Percentiles rank a stretch among this genome's conserved stretches.
These are phyloP conservation scores for Glyphotaelius pellucidus DNA, from an alignment of 2,888 invertebrate species.

Conservation along the genomic window DNA sequence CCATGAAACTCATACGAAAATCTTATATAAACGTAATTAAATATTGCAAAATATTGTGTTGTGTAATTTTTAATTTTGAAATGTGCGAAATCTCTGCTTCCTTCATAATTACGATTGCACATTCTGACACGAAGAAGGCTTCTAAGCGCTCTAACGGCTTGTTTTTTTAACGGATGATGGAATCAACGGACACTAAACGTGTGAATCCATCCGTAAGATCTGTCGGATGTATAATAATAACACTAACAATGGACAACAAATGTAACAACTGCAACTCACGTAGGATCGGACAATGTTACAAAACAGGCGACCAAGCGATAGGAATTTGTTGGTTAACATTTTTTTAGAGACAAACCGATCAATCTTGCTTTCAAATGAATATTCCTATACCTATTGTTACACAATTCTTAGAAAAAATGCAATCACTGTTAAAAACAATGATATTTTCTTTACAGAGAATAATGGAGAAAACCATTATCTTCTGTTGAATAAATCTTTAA, in stretches of 20 bases:
- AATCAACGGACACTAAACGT: background rate
- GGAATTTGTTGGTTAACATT: background rate
- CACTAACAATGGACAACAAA: background rate
- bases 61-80: background rate
- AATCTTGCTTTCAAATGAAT: background rate
- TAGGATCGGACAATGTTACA: background rate
- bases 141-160: background rate
- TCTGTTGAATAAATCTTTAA: too few species aligned
- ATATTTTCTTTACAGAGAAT: too few species aligned
- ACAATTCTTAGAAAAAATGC: background rate
- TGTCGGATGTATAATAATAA: background rate
- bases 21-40: background rate
- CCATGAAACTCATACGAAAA: background rate
- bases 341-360: background rate
- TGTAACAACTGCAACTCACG: background rate
- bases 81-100: background rate
- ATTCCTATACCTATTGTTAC: background rate
- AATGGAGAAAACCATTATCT: too few species aligned
- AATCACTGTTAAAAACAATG: too few species aligned
- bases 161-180: background rate
- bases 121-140: background rate
- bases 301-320: background rate
- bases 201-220: conserved; percentile 2
- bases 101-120: background rate
- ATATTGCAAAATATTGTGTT: background rate